Evolutionary conservation across 2,888 invertebrate genomes (phyloP).

Genomic region (Lordiphosa fenestrarum): DNA sequence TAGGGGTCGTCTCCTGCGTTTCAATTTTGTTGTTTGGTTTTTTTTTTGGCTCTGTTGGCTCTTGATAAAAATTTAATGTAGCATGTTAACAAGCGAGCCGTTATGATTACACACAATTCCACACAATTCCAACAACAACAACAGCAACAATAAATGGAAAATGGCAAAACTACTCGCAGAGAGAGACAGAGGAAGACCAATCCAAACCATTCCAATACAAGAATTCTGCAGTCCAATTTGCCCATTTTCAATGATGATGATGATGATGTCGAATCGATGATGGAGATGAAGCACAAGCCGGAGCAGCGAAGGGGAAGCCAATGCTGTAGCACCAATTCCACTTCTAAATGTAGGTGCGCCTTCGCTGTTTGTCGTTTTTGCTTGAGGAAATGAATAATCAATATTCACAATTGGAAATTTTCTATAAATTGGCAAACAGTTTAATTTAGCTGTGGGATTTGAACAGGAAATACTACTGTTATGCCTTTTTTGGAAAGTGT

Average conservation of each 20-base stretch:
- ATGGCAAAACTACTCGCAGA: constrained; percentile 41
- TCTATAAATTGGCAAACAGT: constrained; percentile 58
- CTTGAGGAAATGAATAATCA: constrained; percentile 66
- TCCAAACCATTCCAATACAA: constrained; percentile 55
- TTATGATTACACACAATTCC: constrained; percentile 58
- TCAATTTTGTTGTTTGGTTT: neutral
- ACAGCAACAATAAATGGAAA: constrained; percentile 29
- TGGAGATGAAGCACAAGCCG: constrained; percentile 31
- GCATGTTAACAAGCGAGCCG: constrained; percentile 73
- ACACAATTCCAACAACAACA: constrained; percentile 16
- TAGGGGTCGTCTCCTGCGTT: constrained; percentile 4
- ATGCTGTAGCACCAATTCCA: constrained; percentile 22
- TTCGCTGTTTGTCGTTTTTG: constrained; percentile 14
- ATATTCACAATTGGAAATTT: constrained; percentile 69
- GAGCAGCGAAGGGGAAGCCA: constrained; percentile 14
- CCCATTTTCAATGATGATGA: constrained; percentile 45
- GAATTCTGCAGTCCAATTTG: constrained; percentile 66
- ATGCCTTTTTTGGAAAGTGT: constrained; percentile 4
- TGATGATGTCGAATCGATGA: constrained; percentile 25
- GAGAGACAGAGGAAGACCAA: constrained; percentile 22
- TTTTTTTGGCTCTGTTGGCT: constrained; percentile 32
- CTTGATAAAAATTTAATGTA: constrained; percentile 73
- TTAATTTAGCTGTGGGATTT: constrained; percentile 21
- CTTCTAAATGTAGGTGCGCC: constrained; percentile 34
- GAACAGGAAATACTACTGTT: constrained; percentile 9